Percentiles rank a stretch among this genome's conserved stretches.
phyloP scores from a whole-genome alignment of 2,888 invertebrate genomes.

The Brachypalpus laphriformis region DNA sequence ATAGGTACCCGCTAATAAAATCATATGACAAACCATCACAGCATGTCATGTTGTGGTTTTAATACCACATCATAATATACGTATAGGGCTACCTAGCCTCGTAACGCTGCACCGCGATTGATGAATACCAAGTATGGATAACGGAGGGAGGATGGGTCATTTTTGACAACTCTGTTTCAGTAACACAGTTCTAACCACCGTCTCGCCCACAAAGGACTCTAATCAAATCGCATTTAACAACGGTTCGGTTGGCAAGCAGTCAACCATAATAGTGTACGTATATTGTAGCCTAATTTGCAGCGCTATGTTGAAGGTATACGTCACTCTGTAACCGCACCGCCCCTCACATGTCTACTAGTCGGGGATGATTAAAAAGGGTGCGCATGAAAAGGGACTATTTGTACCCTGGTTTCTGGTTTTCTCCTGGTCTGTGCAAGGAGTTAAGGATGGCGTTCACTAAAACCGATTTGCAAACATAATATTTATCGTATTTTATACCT shows the following conservation, averaged over 20 bases:
- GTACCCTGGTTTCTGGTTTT: conserved; percentile 34
- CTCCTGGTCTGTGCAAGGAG: neutral
- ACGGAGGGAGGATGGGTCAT: conserved; percentile 34
- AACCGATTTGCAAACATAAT: conserved; percentile 70
- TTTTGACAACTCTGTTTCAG: conserved; percentile 57
- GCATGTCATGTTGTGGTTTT: conserved; percentile 40
- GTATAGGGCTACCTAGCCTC: conserved; percentile 16
- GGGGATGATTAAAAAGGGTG: conserved; percentile 38
- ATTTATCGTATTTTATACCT: conserved; percentile 58
- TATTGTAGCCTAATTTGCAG: conserved; percentile 48
- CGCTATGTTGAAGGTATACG: neutral
- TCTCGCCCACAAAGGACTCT: conserved; percentile 36
- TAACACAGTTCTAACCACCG: conserved; percentile 4
- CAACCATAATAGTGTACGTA: conserved; percentile 43
- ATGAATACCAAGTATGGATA: neutral
- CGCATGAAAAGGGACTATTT: conserved; percentile 36
- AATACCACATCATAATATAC: conserved; percentile 54
- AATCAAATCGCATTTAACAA: conserved; percentile 70
- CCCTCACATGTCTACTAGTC: neutral
- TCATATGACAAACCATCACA: conserved; percentile 37
- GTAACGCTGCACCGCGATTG: neutral
- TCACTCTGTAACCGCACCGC: neutral
- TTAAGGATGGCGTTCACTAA: conserved; percentile 24
- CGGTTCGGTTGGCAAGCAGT: conserved; percentile 53
- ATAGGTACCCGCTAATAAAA: conserved; percentile 15